Base-by-base conservation (phyloP, 2,113 vertebrate genomes). In the Ginglymostoma cirratum region DNA sequence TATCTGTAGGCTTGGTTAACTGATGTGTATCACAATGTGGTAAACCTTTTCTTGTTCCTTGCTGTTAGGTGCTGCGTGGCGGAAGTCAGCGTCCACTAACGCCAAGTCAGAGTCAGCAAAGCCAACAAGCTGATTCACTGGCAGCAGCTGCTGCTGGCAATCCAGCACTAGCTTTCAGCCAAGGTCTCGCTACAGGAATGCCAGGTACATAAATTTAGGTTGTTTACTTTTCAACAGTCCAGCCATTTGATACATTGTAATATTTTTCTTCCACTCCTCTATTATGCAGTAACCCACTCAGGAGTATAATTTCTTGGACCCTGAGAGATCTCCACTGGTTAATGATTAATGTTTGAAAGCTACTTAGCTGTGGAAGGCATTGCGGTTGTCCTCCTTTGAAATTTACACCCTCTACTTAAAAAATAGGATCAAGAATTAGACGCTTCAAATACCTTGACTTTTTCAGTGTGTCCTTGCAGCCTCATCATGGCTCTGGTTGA, bases 81-180 rank as follows among this genome's bases (percentile, higher is more conserved):
- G 99, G 99, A 97, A 98, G 98, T 97, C 99, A 99, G 97, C 98
- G 99, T 96, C 99, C 99, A 10, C 98, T 99, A 66, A 99, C 99
- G 96, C 99, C 99, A 30, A 99, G 96, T 21, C 99, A 99, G 97
- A 97, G 98, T 55, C 99, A 99, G 96, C 99, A 99, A 96, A 98
- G 99, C 96, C 99, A 99, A 96, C 99, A 99, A 97, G 98, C 97
- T 96, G 99, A 99, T 96, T 99, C 98, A 66, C 97, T 99, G 95
- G 99, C 98, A 96, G 97, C 97, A 66, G 98, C 98, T 96, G 98
- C 98, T 96, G 98, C 98, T 34, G 97, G 98, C 96, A 99, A 99
- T 97, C 98, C 98, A 96, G 98, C 99, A 95, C 97, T 99, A 97
- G 98, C 99, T 85, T 99, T 99, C 96, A 98, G 98, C 96, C 98